These are phyloP conservation scores for Xanthorhoe designata DNA, from an alignment of 2,888 invertebrate species.

Conservation along the genomic window DNA sequence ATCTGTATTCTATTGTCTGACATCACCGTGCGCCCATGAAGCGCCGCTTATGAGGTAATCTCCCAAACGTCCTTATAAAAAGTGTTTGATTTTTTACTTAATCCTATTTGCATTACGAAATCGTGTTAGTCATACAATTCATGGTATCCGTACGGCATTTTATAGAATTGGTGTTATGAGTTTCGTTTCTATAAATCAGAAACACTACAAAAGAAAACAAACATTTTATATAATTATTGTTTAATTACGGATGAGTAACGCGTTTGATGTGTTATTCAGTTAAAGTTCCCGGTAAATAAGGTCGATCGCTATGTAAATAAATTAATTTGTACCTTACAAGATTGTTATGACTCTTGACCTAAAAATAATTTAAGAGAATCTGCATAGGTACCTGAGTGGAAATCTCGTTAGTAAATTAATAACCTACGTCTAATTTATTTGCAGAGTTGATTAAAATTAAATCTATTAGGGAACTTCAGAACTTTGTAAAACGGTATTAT, in stretches of 20 bases:
- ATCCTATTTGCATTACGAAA: constrained; percentile 56
- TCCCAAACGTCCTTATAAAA: constrained; percentile 53
- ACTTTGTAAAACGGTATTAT: constrained; percentile 5
- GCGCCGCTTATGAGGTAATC: constrained; percentile 71
- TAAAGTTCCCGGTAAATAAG: constrained; percentile 4
- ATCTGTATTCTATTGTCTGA: constrained; percentile 59
- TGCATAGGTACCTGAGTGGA: constrained; percentile 1
- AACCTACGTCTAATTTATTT: constrained; percentile 10
- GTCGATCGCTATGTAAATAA: constrained; percentile 3
- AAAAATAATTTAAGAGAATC: constrained; percentile 16
- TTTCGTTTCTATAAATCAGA: not conserved
- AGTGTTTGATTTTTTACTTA: constrained; percentile 56
- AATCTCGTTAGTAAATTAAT: constrained; percentile 17
- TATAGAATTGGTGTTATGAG: constrained; percentile 30
- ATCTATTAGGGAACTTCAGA: not conserved
- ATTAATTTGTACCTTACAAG: not conserved
- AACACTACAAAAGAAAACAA: not conserved
- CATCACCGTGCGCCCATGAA: constrained; percentile 55
- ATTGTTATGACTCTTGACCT: constrained; percentile 17
- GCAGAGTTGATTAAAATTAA: constrained; percentile 18
- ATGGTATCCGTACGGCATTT: constrained; percentile 50
- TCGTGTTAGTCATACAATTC: constrained; percentile 59
- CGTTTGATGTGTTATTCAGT: not conserved
- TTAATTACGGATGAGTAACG: not conserved
- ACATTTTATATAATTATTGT: not conserved